Evolutionary conservation across 2,797 vertebrate species (phyloP).

Genomic region (Thaleichthys pacificus): DNA sequence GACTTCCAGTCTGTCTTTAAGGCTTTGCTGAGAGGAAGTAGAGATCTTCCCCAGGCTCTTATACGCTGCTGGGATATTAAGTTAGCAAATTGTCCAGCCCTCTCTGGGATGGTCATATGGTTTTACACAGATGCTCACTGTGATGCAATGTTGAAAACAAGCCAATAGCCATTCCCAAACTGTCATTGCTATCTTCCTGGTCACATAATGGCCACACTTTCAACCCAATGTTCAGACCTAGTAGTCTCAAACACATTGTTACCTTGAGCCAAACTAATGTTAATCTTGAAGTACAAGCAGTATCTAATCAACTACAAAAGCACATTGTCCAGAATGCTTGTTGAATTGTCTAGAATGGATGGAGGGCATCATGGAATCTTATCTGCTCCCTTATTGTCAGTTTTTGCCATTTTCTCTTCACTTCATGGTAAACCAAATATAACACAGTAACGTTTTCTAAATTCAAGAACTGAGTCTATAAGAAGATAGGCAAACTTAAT

Average conservation of each 20-base stretch:
- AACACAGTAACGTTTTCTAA: no score
- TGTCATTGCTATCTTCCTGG: no score
- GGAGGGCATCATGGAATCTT: no score
- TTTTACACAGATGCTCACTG: constrained; percentile 54
- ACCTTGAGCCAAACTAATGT: neutral
- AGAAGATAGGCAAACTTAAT: no score
- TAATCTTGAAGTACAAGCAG: neutral
- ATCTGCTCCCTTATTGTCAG: no score
- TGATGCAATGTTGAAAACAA: constrained; percentile 43
- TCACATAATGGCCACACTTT: no score
- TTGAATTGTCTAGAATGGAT: no score
- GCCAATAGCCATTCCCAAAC: constrained; percentile 14
- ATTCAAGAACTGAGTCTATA: no score
- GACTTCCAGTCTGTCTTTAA: constrained; percentile 12
- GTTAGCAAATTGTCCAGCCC: constrained; percentile 62
- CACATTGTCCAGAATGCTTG: neutral
- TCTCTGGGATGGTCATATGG: constrained; percentile 54
- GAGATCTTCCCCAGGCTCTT: constrained; percentile 19
- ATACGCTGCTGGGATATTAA: constrained; percentile 55
- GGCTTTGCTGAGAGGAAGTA: constrained; percentile 18
- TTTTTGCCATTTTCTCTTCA: no score
- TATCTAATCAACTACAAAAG: neutral
- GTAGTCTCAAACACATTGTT: neutral
- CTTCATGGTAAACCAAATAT: no score
- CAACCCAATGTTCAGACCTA: neutral